Base-by-base conservation (phyloP, 2,797 vertebrate genomes). In the Lates japonicus region DNA sequence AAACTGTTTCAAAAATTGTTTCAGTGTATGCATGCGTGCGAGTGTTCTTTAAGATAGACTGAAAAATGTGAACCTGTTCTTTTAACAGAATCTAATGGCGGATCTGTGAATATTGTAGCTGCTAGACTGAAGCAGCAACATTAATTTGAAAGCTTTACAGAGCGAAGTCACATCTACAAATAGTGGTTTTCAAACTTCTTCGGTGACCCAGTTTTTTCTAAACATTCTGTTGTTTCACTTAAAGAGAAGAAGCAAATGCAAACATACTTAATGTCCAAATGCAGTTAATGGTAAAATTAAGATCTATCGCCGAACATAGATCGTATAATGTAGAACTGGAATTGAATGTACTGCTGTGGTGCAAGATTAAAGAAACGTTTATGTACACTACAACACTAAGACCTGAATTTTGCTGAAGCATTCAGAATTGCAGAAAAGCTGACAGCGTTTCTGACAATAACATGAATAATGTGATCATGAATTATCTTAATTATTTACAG, bases 401-500 rank as follows among this genome's bases (percentile, higher is more conserved):
- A 77, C 37, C 16, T 10, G 59, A 59, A 37, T 70, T 55, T 71
- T n/a, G 13, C 31, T 1, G 33, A 10, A 33, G 33, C 31, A 17
- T 31, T 55, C 12, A 52, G 11, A 12, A 52, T 5, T 33, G n/a
- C 70, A 60, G 44, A 11, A 11, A 44, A 46, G 10, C 1, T 42
- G 10, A 29, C 17, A 22, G 1, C 20, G 7, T n/a, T 48, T 13
- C 16, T 11, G 14, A 65, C 17, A 42, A 39, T 17, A 51, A 25
- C 2, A 61, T 41, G 0, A 57, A 46, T 63, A 10, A 48, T 1
- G 16, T 5, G 0, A 7, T 29, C 25, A 29, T 29, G 25, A 29
- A 29, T 46, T n/a, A 31, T 44, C 46, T 52, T 12, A 0, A 59
- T 71, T 75, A 66, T 61, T 87, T 81, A 87, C 74, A 58, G 66